Percentiles rank a stretch among this genome's conserved stretches.
phyloP scores from a whole-genome alignment of 1,140 invertebrate genomes.

The Ceratosolen fusciceps region DNA sequence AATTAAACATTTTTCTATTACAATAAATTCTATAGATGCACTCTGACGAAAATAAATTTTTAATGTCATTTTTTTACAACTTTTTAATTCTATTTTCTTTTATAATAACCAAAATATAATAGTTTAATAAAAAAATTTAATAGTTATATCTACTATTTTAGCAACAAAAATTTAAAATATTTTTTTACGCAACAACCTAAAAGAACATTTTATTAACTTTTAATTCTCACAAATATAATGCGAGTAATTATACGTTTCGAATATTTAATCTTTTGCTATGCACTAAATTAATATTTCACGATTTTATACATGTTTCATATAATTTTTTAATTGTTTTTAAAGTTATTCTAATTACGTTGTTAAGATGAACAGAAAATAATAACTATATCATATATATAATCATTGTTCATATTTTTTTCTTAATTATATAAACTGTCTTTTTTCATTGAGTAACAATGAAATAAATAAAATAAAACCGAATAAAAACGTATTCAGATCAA shows the following conservation, averaged over 20 bases:
- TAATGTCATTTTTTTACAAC: conserved; percentile 19
- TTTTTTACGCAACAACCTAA: neutral
- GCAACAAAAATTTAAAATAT: neutral
- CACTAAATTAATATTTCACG: neutral
- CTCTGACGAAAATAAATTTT: neutral
- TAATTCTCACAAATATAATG: neutral
- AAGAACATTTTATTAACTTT: conserved; percentile 19
- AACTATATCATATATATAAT: no score
- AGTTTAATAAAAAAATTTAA: conserved; percentile 3
- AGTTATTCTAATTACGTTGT: neutral
- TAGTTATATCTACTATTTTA: neutral
- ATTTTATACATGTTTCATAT: neutral
- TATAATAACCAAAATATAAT: conserved; percentile 9
- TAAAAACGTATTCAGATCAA: no score
- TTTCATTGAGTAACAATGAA: no score
- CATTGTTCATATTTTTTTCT: no score
- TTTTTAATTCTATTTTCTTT: conserved; percentile 4
- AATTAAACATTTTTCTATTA: conserved; percentile 9
- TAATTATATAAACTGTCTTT: no score
- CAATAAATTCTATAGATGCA: neutral
- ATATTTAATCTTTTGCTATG: neutral
- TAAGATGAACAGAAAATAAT: no score
- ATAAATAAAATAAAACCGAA: no score
- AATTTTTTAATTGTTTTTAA: neutral
- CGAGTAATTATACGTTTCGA: neutral